Conservation (phyloP, 2,888 invertebrate species). For the Timandra comae region DNA sequence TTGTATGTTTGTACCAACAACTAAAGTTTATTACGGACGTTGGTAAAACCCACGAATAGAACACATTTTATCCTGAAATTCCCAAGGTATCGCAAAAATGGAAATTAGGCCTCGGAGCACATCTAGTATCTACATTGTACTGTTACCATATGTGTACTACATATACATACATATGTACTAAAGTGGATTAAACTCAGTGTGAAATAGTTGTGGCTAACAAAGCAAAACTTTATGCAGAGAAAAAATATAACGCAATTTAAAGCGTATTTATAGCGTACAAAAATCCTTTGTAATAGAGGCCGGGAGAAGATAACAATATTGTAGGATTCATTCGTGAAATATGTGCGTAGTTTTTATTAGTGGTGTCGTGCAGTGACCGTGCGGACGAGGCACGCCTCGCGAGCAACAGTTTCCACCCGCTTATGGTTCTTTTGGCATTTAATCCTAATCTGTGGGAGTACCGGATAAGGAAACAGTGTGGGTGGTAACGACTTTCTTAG, state of each 20-base stretch:
- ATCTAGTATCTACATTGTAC: no score
- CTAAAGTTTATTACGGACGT: no score
- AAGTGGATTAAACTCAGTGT: no score
- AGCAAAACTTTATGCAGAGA: no score
- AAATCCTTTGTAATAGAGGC: not conserved
- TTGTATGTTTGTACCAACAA: no score
- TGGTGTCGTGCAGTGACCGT: conserved; percentile 8
- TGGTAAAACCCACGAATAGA: no score
- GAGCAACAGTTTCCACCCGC: conserved; percentile 18
- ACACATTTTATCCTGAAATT: no score
- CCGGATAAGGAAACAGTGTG: conserved; percentile 29
- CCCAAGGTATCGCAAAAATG: no score
- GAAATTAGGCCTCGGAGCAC: no score
- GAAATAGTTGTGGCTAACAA: no score
- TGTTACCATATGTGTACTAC: no score
- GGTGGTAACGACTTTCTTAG: conserved; percentile 40
- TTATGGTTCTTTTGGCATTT: conserved; percentile 37
- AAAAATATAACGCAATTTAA: not conserved
- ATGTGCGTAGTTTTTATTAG: conserved; percentile 8
- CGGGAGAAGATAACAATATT: not conserved
- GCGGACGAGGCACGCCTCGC: not conserved
- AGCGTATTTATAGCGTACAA: not conserved
- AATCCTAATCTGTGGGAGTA: conserved; percentile 39
- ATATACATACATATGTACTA: no score
- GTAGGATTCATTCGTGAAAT: conserved; percentile 11